Conservation (phyloP, 2,797 vertebrate genomes). For the Agapornis canus region DNA sequence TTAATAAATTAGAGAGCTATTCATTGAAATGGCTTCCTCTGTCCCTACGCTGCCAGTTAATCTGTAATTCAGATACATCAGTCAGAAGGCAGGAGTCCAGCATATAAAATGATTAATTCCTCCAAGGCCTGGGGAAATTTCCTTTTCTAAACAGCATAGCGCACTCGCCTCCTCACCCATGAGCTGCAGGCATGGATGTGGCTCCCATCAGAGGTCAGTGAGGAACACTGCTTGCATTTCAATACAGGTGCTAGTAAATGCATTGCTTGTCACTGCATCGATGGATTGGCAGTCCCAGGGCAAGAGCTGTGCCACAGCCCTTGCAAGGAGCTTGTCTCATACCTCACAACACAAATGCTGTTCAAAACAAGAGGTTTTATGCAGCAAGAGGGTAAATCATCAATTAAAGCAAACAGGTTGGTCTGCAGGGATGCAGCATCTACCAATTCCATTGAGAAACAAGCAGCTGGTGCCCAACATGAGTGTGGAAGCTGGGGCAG, state of each 20-base stretch:
- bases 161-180: neutral
- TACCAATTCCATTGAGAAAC: neutral
- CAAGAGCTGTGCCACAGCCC: neutral
- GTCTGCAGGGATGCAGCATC: neutral
- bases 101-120: slow-evolving; percentile 64
- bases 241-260: neutral
- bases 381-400: neutral
- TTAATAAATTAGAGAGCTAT: slow-evolving; percentile 71
- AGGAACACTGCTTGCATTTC: neutral
- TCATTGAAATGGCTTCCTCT: slow-evolving; percentile 71
- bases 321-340: neutral
- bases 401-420: neutral
- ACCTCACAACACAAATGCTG: rapidly evolving
- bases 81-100: slow-evolving; percentile 67
- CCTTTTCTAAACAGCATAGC: slow-evolving; percentile 43
- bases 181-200: neutral
- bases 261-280: rapidly evolving
- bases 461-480: rapidly evolving
- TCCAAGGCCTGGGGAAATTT: slow-evolving; percentile 30
- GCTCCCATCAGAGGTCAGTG: neutral
- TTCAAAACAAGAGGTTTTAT: neutral
- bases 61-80: slow-evolving; percentile 76
- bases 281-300: neutral
- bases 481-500: neutral
- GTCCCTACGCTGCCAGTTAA: slow-evolving; percentile 64